Evolutionary conservation across 2,113 vertebrate genomes (phyloP), one percentile per base, ranked within the genome.

Genomic region (Entomyzon cyanotis): DNA sequence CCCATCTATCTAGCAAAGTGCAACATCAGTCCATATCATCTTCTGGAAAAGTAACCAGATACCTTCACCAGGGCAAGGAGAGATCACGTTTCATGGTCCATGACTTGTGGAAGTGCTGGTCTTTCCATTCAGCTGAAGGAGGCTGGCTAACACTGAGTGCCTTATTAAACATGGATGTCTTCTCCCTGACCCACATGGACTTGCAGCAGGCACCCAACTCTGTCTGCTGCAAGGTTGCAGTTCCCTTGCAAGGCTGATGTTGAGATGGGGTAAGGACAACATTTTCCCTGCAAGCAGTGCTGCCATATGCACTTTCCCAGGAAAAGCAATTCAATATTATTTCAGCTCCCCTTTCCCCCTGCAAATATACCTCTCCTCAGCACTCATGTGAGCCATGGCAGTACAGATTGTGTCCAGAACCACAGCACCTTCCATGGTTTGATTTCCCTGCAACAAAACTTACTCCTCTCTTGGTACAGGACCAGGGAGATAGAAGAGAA

Each of bases 1-100:
- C 82, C 15, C 63, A 77, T 69, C 33, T 22, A 80, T 46, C 63
- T 50, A 74, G 37, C 19, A 13, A 71, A 91, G 33, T 31, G 15
- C 84, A 76, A 41, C 49, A 71, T 15, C 75, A 82, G 59, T 65
- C 63, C 37, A 6, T 53, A 88, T 83, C 42, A 59, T 35, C 58
- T 84, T 83, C 82, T 74, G 79, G 46, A 83, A 79, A 52, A 69
- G 58, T 47, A 95, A 96, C 73, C 60, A 67, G 64, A 81, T 71
- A 50, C 10, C 65, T 84, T 65, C 31, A 22, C 33, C 9, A n/a
- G 39, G 64, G 59, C 69, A 67, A 67, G 4, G 9, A 78, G 52
- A 81, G 73, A 70, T 68, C 5, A 0, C 13, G 55, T 93, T 81
- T 87, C 52, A 1, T 12, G 23, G 68, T 30, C 47, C 24, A 6